Evolutionary conservation across 2,888 invertebrate species (phyloP), one percentile per base, ranked within the genome.

Genomic region (Sepioteuthis lessoniana): DNA sequence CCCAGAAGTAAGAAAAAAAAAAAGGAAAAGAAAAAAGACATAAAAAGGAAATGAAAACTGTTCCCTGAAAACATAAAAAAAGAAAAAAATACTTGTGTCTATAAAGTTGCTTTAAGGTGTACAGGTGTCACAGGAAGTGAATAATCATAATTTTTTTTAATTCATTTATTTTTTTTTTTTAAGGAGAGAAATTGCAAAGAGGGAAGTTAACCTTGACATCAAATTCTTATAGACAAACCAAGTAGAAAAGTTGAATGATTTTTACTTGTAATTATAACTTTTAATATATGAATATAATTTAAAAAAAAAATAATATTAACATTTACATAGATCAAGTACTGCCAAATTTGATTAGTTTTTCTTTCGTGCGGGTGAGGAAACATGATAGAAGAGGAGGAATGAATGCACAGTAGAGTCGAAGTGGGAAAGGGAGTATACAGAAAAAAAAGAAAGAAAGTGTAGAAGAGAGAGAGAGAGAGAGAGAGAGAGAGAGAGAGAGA

Each of bases 111-210:
- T 42, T 28, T 19, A 50, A 55, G 46, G 93, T 50, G 38, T n/a
- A 35, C 55, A 93, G 46, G 55, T 55, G 47, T 38, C 38, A 16
- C 93, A 93, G 50, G 55, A 91, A 94, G 37, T 47, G 46, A 90
- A 94, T 90, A 90, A 91, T 31, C 16, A 90, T 0, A 16, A n/a
- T 31, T 38, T n/a, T 35, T 25, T 76, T 46, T 42, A 21, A 55
- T 55, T 42, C 7, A 42, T 42, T 42, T 42, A 42, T 21, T 76
- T 76, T 35, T 35, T n/a, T 76, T 76, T 76, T 76, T 76, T 10
- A 76, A 76, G 76, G n/a, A n/a, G 76, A 35, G n/a, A 76, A 76
- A n/a, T n/a, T 76, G 16, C n/a, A 76, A 76, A n/a, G 76, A 35
- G 19, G n/a, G 76, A n/a, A 4, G n/a, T 13, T 76, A 35, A 76